Percentiles rank a stretch among this genome's conserved stretches.
These are phyloP conservation scores for Idaea straminata DNA, from an alignment of 2,888 invertebrate genomes.

Conservation along the genomic window DNA sequence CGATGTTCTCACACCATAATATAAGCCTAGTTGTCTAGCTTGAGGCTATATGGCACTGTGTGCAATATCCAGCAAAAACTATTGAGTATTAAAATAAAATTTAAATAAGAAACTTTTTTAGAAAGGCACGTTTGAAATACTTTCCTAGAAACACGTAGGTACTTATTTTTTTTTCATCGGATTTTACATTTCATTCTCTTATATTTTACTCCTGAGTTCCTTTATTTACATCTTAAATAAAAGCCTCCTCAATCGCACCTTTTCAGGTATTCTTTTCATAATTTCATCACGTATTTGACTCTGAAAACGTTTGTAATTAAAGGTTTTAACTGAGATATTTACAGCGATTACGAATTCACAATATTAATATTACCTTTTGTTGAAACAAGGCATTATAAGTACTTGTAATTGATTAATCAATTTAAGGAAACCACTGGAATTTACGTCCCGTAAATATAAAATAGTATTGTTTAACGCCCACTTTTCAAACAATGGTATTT, in stretches of 20 bases:
- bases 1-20: too few relatives aligned
- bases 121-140: too few relatives aligned
- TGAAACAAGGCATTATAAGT: slow-evolving; percentile 34
- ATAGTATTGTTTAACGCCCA: slow-evolving; percentile 14
- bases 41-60: too few relatives aligned
- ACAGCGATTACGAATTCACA: slow-evolving; percentile 25
- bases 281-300: background rate
- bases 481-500: slow-evolving; percentile 11
- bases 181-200: background rate
- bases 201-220: background rate
- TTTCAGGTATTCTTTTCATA: background rate
- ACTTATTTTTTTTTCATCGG: too few relatives aligned
- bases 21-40: too few relatives aligned
- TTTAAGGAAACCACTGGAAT: slow-evolving; percentile 38
- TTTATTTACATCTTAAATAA: background rate
- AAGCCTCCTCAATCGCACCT: background rate
- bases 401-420: slow-evolving; percentile 35
- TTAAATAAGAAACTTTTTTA: too few relatives aligned
- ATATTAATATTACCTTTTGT: slow-evolving; percentile 36
- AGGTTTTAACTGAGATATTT: slow-evolving; percentile 14
- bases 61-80: too few relatives aligned
- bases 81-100: too few relatives aligned
- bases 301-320: background rate
- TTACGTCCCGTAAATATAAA: slow-evolving; percentile 27
- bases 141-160: too few relatives aligned